Evolutionary conservation across 1,140 invertebrate species (phyloP), one percentile per base, ranked within the genome.

Genomic region (Mylabris phalerata): DNA sequence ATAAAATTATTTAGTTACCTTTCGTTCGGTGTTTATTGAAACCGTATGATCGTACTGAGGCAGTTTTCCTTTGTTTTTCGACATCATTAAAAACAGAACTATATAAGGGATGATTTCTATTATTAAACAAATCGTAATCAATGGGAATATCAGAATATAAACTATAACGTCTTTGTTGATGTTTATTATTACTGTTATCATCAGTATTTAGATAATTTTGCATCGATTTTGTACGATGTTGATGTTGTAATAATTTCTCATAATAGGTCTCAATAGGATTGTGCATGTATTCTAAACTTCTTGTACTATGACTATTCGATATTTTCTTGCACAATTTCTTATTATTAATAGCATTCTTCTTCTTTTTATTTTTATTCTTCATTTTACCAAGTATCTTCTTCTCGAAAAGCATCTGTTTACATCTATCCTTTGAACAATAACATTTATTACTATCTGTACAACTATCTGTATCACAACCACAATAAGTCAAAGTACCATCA

Each of bases 401-500:
- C 32, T 7, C 32, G 7, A 32, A 32, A 32, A 32, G 4, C 32
- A 7, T 5, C 7, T 7, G 32, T 7, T 7, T 4, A 5, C 32
- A 4, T 32, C 32, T 32, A 32, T 32, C 32, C 2, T 77, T 76
- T 6, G 80, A 76, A 72, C 91, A 94, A 69, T 94, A 94, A 69
- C 91, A 94, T 71, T 92, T 92, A 68, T 92, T 91, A 69, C 87
- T 90, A 55, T 91, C 90, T 0, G 87, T 82, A 71, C 90, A 93
- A 63, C 87, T 90, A 66, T 93, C 90, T 0, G 89, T 89, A 67
- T 92, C 90, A 70, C 89, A 93, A 3, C 82, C 81, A 67, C 88
- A 85, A 44, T 63, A 72, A 64, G 71, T 80, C 74, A 77, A 76
- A 70, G 68, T 45, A 45, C 71, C 70, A 9, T 83, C 83, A 62